Conservation (phyloP, 2,888 invertebrate genomes). For the Hydriomena furcata region DNA sequence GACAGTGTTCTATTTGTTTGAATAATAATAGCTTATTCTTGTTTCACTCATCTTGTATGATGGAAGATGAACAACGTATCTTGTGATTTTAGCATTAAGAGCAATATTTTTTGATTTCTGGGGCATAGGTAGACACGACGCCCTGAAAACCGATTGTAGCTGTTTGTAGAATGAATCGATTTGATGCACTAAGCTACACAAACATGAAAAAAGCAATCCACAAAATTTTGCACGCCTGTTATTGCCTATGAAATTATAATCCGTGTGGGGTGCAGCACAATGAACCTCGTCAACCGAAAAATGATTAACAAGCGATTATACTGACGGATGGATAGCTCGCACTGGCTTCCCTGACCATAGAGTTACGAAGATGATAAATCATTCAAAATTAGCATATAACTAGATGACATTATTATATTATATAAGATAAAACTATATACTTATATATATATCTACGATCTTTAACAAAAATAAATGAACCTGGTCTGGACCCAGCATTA, state of each 20-base stretch:
- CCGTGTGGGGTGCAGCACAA: conserved; percentile 68
- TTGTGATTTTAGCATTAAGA: no score
- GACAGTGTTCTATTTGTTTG: no score
- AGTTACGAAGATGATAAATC: conserved; percentile 32
- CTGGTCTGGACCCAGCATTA: no score
- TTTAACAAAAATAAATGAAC: not conserved
- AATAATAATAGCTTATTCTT: no score
- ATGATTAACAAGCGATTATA: conserved; percentile 82
- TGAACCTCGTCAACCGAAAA: conserved; percentile 81
- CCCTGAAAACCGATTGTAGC: no score
- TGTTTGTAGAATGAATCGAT: no score
- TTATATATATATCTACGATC: no score
- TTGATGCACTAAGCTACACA: not conserved
- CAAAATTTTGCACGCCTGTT: conserved; percentile 64
- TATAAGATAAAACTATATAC: no score
- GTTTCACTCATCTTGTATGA: no score
- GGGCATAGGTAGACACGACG: no score
- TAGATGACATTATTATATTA: not conserved
- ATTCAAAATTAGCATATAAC: not conserved
- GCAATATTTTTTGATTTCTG: no score
- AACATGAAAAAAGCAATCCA: conserved; percentile 45
- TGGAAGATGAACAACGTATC: no score
- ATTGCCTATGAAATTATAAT: conserved; percentile 70
- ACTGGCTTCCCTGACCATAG: conserved; percentile 73
- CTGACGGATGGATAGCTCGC: conserved; percentile 78